phyloP scores from a whole-genome alignment of 1,140 invertebrate species.

The Lucilia cuprina region DNA sequence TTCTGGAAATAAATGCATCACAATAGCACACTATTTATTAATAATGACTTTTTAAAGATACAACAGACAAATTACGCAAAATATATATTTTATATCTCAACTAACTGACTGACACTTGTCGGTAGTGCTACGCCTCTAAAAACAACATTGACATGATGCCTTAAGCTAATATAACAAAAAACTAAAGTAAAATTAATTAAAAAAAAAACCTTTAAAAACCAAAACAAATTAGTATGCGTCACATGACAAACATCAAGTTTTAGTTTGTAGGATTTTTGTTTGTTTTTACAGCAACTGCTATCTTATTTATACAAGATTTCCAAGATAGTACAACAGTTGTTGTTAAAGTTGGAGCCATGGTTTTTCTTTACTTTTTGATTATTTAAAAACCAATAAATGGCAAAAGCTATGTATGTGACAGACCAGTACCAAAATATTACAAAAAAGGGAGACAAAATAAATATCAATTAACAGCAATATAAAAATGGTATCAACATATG shows the following conservation, averaged over 20 bases:
- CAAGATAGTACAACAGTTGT: background rate
- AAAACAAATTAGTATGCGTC: conserved; percentile 12
- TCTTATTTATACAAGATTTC: background rate
- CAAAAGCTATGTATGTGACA: background rate
- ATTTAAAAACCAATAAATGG: background rate
- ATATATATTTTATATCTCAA: background rate
- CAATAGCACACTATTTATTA: background rate
- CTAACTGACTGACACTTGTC: background rate
- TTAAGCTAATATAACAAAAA: background rate
- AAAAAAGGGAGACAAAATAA: background rate
- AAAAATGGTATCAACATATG: background rate
- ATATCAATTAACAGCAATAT: background rate
- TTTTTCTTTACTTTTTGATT: background rate
- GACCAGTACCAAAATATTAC: background rate
- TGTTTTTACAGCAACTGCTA: background rate
- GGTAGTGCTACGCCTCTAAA: background rate
- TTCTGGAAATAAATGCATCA: conserved; percentile 4
- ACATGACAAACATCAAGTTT: background rate
- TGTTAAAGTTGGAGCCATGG: background rate
- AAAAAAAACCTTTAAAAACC: background rate
- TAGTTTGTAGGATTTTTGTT: background rate
- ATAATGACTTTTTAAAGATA: background rate
- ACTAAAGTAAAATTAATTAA: background rate
- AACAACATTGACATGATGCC: background rate
- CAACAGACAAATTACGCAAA: background rate